A percentile compares a stretch with the other conserved stretches of the same genome.
Conservation (phyloP, 2,888 invertebrate species). For the Drosophila rubida region DNA sequence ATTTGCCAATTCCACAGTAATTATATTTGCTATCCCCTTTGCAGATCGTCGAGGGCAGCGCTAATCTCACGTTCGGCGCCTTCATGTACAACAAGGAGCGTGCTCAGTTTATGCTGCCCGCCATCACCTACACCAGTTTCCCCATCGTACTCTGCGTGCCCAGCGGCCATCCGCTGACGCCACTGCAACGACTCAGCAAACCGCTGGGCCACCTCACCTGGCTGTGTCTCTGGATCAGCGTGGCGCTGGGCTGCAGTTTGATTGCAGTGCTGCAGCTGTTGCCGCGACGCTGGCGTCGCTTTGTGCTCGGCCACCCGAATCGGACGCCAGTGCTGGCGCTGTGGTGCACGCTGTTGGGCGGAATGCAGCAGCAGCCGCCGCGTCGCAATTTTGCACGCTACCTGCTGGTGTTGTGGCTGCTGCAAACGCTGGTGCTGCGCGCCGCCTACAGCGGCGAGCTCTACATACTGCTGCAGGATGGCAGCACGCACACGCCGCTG, state of each 20-base stretch:
- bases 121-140: slow-evolving; percentile 68
- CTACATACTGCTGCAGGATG: slow-evolving; percentile 80
- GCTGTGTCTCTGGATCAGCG: slow-evolving; percentile 67
- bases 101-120: slow-evolving; percentile 65
- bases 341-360: slow-evolving; percentile 69
- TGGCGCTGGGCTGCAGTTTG: slow-evolving; percentile 58
- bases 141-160: slow-evolving; percentile 75
- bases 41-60: slow-evolving; percentile 73
- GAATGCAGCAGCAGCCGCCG: slow-evolving; percentile 59
- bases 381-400: slow-evolving; percentile 79
- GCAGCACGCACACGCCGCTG: slow-evolving; percentile 53
- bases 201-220: slow-evolving; percentile 79
- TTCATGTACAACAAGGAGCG: slow-evolving; percentile 66
- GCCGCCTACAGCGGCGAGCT: slow-evolving; percentile 79
- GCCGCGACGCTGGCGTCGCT: slow-evolving; percentile 28
- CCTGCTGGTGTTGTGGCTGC: slow-evolving; percentile 77
- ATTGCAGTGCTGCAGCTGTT: slow-evolving; percentile 44
- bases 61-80: slow-evolving; percentile 75
- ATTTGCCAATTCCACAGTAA: no score
- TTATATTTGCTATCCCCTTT: no score
- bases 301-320: slow-evolving; percentile 75
- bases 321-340: slow-evolving; percentile 67
- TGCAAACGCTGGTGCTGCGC: slow-evolving; percentile 75
- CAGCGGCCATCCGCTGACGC: slow-evolving; percentile 62
- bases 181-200: slow-evolving; percentile 72